Conservation (phyloP, 1,140 invertebrate species). For the Drosophila ananassae region DNA sequence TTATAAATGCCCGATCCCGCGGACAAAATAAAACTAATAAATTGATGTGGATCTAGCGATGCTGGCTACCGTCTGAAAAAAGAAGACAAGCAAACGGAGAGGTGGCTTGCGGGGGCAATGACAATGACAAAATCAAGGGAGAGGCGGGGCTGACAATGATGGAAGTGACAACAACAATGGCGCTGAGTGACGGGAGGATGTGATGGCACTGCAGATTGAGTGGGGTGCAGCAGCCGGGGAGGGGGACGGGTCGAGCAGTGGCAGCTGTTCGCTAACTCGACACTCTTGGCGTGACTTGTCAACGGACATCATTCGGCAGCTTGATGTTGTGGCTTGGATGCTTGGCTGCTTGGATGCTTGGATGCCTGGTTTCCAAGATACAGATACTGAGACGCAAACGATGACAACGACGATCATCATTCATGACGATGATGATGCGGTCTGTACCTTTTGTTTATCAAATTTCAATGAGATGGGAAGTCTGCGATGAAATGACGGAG, state of each 20-base stretch:
- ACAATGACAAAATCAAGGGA: constrained; percentile 75
- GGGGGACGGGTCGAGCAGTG: constrained; percentile 20
- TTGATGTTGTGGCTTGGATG: constrained; percentile 1
- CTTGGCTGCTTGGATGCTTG: background rate
- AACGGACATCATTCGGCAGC: constrained; percentile 60
- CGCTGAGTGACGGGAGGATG: constrained; percentile 54
- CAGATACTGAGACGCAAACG: constrained; percentile 22
- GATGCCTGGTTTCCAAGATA: background rate
- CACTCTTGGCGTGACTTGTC: constrained; percentile 71
- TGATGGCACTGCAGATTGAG: constrained; percentile 41
- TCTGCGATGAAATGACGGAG: constrained; percentile 28
- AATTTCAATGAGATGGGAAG: constrained; percentile 40
- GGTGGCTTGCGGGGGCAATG: constrained; percentile 42
- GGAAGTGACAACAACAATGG: constrained; percentile 74
- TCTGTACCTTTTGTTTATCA: constrained; percentile 52
- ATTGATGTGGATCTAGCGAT: constrained; percentile 65
- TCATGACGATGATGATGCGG: constrained; percentile 53
- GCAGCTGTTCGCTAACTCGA: constrained; percentile 65
- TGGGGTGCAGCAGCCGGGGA: constrained; percentile 3
- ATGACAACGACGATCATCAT: constrained; percentile 34
- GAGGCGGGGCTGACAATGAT: constrained; percentile 66
- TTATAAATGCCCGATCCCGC: constrained; percentile 66
- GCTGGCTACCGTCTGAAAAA: constrained; percentile 20
- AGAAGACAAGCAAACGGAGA: background rate
- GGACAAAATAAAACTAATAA: constrained; percentile 79